Evolutionary conservation across 2,888 invertebrate species (phyloP).

Genomic region (Amblyteles armatorius): DNA sequence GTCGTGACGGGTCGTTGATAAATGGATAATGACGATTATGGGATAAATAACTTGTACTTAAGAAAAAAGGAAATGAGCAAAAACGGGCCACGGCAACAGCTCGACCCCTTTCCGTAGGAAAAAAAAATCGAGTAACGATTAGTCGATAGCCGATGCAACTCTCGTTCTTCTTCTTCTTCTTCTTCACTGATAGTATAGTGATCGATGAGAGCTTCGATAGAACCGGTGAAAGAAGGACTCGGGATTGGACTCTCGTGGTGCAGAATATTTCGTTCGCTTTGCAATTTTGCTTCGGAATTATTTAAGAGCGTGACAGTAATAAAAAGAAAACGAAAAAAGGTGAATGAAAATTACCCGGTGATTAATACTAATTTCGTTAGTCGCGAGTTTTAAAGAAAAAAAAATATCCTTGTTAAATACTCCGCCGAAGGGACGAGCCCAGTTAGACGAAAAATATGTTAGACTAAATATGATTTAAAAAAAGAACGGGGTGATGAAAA

Average conservation of each 20-base stretch:
- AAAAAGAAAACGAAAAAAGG: constrained; percentile 11
- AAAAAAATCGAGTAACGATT: constrained; percentile 44
- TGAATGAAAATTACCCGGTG: constrained; percentile 40
- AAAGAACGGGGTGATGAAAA: constrained; percentile 7
- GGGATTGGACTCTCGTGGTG: constrained; percentile 71
- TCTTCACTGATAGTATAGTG: constrained; percentile 70
- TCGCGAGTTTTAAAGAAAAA: constrained; percentile 31
- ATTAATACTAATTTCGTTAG: constrained; percentile 50
- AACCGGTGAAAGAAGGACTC: constrained; percentile 73
- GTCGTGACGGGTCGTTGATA: constrained; percentile 66
- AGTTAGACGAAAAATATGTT: constrained; percentile 38
- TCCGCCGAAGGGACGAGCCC: constrained; percentile 28
- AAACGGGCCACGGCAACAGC: constrained; percentile 73
- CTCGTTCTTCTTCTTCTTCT: constrained; percentile 64
- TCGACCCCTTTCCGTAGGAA: constrained; percentile 61
- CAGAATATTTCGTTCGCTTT: constrained; percentile 63
- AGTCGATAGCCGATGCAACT: constrained; percentile 51
- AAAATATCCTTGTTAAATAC: constrained; percentile 22
- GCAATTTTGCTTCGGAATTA: constrained; percentile 44
- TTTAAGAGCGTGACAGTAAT: not conserved
- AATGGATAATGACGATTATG: constrained; percentile 43
- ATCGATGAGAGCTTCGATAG: constrained; percentile 74
- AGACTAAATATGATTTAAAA: constrained; percentile 29
- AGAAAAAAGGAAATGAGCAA: constrained; percentile 54
- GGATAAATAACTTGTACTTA: constrained; percentile 67